Evolutionary conservation across 2,888 invertebrate genomes (phyloP), one percentile per base, ranked within the genome.

Genomic region (Atherix ibis): DNA sequence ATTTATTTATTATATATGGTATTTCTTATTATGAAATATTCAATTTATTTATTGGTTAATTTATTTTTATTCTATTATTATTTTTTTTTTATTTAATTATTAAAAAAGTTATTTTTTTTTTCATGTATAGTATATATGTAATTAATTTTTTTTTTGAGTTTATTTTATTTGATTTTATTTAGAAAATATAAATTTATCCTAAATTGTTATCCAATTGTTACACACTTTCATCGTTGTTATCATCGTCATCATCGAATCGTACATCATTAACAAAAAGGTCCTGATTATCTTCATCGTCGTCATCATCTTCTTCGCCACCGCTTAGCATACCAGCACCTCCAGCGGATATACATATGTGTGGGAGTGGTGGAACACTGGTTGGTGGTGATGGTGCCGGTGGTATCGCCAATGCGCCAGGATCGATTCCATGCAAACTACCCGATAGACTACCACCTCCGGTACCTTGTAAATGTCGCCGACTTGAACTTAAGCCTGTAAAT

Each of bases 371-470:
- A 35, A 62, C 56, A 38, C 56, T 58, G 19, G 58, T 57, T 15
- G 61, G 61, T 34, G 61, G 62, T 40, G 58, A 41, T n/a, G 62
- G 61, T 9, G 62, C 62, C 8, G 61, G 62, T 32, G 61, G 61
- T 43, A 62, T 61, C 39, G 58, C 52, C 37, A 62, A 42, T 16
- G 49, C 53, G 19, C 58, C 58, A 39, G 56, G 58, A 40, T 60
- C 60, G 22, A 62, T 56, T 40, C 59, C 60, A 38, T 61, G 61
- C 33, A 62, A 44, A 40, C 62, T 62, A 35, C 62, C 62, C n/a
- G 62, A 59, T 38, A 62, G 52, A 43, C 62, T 62, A 32, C 56
- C 51, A 31, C 56, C 51, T 27, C 60, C 60, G 24, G 56, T 52
- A 31, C 58, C 52, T 46, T 62, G 62, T 40, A 62, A 45, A 52